Base-by-base conservation (phyloP, 2,888 invertebrate species). In the Chouioia cunea region DNA sequence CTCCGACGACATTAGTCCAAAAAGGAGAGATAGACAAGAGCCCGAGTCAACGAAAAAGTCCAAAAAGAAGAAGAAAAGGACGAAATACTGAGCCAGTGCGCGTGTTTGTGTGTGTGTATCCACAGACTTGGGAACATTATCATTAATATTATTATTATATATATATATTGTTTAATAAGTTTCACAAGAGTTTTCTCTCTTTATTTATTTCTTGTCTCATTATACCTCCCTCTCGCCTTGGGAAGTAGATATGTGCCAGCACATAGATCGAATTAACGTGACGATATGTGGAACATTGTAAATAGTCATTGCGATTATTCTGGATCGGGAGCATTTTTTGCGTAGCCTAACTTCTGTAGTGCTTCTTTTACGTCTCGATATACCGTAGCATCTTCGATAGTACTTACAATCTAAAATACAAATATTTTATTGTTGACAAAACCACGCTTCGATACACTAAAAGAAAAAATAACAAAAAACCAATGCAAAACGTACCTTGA, bases 321-420 rank as follows among this genome's bases (percentile, higher is more conserved):
- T 14, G 92, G 91, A 80, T 92, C 92, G 0, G 93, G 92, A 0
- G 92, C 92, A 65, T 89, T 88, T 82, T 89, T 89, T 0, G 93
- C 94, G 78, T 91, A 93, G 0, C 94, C 94, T 73, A 92, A 86
- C 80, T 91, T 92, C 81, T 93, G 93, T 71, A 97, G 86, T 0
- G 92, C 93, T 14, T 87, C 83, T 81, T 92, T 92, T 76, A 97
- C 93, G 81, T 93, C 93, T 10, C 87, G 89, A 81, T 94, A 97
- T 10, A 96, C 94, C 47, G 89, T 89, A 4, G 94, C 90, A 86
- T 97, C 96, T 83, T 97, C 97, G 75, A 97, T 94, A 10, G 96
- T 96, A 2, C 93, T 91, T 62, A 96, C 88, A 80, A 92, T 90
- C 91, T 91, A 83, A 86, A 85, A 74, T 65, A 56, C 53, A 16